phyloP scores from a whole-genome alignment of 2,888 invertebrate genomes.

The Itoplectis maculator region DNA sequence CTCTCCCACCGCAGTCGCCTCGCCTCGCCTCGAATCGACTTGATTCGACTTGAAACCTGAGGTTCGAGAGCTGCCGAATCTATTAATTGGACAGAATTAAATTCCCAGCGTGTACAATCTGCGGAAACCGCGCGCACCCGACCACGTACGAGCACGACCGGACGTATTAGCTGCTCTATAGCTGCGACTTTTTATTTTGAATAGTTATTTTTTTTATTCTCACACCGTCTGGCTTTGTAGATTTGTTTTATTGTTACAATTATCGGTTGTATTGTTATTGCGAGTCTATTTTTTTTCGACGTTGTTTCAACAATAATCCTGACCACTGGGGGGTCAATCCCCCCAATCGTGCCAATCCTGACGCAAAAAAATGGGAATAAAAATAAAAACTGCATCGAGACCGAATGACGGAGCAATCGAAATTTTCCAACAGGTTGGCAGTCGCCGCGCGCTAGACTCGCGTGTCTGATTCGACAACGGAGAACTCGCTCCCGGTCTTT shows the following conservation, averaged over 20 bases:
- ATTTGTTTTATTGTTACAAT: too few relatives aligned
- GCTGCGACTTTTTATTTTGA: too few relatives aligned
- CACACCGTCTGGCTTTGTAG: too few relatives aligned
- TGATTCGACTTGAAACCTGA: slow-evolving; percentile 38
- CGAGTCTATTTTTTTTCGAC: too few relatives aligned
- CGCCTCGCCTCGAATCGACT: slow-evolving; percentile 10
- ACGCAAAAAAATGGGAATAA: not conserved
- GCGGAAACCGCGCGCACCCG: not conserved
- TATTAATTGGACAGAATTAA: slow-evolving; percentile 36
- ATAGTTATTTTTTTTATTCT: too few relatives aligned
- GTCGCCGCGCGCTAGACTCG: too few relatives aligned
- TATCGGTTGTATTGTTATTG: too few relatives aligned
- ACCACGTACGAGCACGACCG: too few relatives aligned
- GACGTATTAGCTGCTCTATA: too few relatives aligned
- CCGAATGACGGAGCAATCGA: not conserved
- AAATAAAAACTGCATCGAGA: not conserved
- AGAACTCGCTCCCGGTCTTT: not conserved
- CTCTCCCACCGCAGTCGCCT: not conserved
- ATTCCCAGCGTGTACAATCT: not conserved
- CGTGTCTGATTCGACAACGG: not conserved
- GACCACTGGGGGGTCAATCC: too few relatives aligned
- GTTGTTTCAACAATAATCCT: too few relatives aligned
- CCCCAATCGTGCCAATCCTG: too few relatives aligned
- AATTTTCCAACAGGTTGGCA: slow-evolving; percentile 58
- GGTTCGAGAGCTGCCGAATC: slow-evolving; percentile 31